Conservation (phyloP, 2,113 vertebrate genomes). For the Burhinus bistriatus region DNA sequence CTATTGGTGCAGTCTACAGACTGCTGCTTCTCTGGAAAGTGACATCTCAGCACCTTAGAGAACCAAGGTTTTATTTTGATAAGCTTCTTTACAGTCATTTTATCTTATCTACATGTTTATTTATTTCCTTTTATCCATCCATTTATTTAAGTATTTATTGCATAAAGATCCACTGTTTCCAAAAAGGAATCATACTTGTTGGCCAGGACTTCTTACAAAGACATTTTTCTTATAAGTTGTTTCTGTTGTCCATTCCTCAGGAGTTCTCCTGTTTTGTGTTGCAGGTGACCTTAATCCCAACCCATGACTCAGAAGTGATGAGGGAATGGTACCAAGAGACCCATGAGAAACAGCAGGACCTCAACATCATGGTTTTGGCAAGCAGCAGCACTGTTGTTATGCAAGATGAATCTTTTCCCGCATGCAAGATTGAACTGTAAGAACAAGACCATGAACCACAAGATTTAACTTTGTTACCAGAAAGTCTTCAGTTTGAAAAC, state of each 20-base stretch:
- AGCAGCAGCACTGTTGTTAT: slow-evolving; percentile 99
- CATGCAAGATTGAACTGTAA: slow-evolving; percentile 98
- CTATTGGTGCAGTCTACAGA: not conserved
- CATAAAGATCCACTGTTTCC: not conserved
- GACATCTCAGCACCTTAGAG: not conserved
- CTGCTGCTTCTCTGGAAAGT: not conserved
- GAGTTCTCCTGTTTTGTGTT: not conserved
- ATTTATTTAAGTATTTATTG: not conserved
- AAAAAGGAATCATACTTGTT: not conserved
- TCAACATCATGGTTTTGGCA: slow-evolving; percentile 97
- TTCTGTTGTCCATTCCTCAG: not conserved
- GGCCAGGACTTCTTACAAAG: not conserved
- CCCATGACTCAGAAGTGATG: slow-evolving; percentile 97
- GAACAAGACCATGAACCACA: slow-evolving; percentile 51
- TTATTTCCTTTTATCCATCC: not conserved
- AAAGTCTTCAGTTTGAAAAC: slow-evolving; percentile 65
- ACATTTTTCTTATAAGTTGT: not conserved
- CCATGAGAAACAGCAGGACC: slow-evolving; percentile 94
- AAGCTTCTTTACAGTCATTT: not conserved
- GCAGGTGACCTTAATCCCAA: slow-evolving; percentile 95
- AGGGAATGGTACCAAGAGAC: slow-evolving; percentile 98
- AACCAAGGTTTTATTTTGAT: not conserved
- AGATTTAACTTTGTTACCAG: slow-evolving; percentile 69
- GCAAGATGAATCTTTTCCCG: slow-evolving; percentile 98
- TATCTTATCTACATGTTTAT: not conserved